Conservation (phyloP, 2,113 vertebrate species). For the Dicaeum eximium region DNA sequence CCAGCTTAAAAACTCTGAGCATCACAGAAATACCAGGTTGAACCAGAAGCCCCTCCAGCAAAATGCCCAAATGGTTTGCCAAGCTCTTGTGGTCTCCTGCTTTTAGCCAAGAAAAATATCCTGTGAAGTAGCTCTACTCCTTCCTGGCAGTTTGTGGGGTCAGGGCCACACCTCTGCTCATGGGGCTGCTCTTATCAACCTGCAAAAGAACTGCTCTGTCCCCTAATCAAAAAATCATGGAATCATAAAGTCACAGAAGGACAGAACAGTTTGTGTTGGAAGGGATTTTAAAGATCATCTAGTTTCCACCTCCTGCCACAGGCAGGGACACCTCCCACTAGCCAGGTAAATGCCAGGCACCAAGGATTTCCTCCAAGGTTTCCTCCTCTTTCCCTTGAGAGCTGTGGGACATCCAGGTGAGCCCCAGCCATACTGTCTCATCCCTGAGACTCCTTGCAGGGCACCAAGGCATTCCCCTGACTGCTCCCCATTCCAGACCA, state of each 20-base stretch:
- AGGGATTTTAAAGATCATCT: not conserved
- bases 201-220: not conserved
- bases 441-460: not conserved
- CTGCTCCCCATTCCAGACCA: fast-evolving
- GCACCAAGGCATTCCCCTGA: fast-evolving
- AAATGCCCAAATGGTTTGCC: not conserved
- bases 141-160: not conserved
- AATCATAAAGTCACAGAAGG: not conserved
- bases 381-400: not conserved
- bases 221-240: not conserved
- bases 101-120: not conserved
- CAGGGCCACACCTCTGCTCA: not conserved
- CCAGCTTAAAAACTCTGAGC: not conserved
- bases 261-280: not conserved
- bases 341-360: not conserved
- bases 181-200: not conserved
- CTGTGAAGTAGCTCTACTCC: not conserved
- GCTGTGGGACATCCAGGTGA: not conserved
- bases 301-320: too few species aligned
- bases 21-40: not conserved
- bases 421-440: fast-evolving
- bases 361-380: not conserved
- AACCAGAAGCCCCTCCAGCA: not conserved
- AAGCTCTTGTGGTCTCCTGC: not conserved
- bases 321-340: not conserved